Evolutionary conservation across 1,140 invertebrate species (phyloP), one percentile per base, ranked within the genome.

Genomic region (Gonioctena quinquepunctata): DNA sequence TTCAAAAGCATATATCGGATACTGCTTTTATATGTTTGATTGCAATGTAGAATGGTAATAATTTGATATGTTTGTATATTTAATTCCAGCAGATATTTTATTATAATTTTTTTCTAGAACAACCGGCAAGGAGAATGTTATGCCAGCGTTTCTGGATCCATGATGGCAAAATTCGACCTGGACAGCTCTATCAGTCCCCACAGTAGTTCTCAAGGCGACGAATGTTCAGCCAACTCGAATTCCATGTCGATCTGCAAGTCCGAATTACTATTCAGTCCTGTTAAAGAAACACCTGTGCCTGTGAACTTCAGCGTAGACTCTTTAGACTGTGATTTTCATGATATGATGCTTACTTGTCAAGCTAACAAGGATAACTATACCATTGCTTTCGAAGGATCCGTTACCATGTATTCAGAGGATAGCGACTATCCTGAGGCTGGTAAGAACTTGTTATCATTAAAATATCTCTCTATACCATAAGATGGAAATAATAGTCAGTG

Each of bases 281-380:
- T 96, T 25, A 93, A 93, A 82, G 94, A 96, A 85, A 89, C 88
- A 66, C 86, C 87, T 27, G 90, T 91, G 68, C 85, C 88, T 3
- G 85, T 85, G 22, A 94, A 94, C 80, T 94, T 94, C 83, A 94
- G 93, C 65, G 93, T 96, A 21, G 94, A 97, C 81, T 96, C 94
- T 52, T 85, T 97, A 62, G 95, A 97, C 82, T 94, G 93, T 83
- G 93, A 94, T 78, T 86, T 89, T 66, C 90, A 90, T 71, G 94
- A 96, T 78, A 92, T 96, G 80, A 90, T 96, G 77, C 87, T 96
- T 28, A 96, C 94, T 61, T 94, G 93, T 81, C 92, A 93, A 81
- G 92, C 93, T 11, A 96, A 97, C 79, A 96, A 96, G 85, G 92
- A 96, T 80, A 96, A 96, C 84, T 97, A 97, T 81, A 97, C 94